A percentile compares a stretch with the other conserved stretches of the same genome.
These are phyloP conservation scores for Rotaria socialis DNA, from an alignment of 2,888 invertebrate genomes.

Conservation along the genomic window DNA sequence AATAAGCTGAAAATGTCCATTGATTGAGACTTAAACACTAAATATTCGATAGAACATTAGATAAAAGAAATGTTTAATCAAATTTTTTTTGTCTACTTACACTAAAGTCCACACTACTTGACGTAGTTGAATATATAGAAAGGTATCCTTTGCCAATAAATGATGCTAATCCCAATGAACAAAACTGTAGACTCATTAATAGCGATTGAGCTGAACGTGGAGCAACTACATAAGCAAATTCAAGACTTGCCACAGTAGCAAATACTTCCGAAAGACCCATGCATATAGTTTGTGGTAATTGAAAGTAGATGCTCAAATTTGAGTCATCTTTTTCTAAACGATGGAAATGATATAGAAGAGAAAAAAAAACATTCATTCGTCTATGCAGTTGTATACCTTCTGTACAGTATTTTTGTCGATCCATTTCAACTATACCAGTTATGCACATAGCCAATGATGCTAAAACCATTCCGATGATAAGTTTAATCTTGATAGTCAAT, in stretches of 20 bases:
- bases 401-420: background rate
- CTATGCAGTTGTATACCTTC: background rate
- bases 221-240: slow-evolving; percentile 61
- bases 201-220: slow-evolving; percentile 62
- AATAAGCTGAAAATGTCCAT: background rate
- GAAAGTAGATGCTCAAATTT: slow-evolving; percentile 61
- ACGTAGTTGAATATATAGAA: background rate
- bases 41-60: background rate
- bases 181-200: slow-evolving; percentile 62
- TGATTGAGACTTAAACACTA: background rate
- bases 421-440: background rate
- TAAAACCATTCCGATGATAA: background rate
- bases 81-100: background rate
- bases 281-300: slow-evolving; percentile 62
- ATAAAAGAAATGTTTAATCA: too few species aligned
- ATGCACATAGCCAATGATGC: slow-evolving; percentile 37
- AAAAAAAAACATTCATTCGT: background rate
- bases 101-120: background rate
- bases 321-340: slow-evolving; percentile 54
- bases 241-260: slow-evolving; percentile 62
- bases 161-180: slow-evolving; percentile 61
- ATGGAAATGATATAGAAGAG: background rate
- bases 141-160: slow-evolving; percentile 55
- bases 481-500: background rate
- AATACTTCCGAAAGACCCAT: slow-evolving; percentile 62